Percentiles rank a stretch among this genome's conserved stretches.
Conservation (phyloP, 2,888 invertebrate species). For the Eulithis prunata region DNA sequence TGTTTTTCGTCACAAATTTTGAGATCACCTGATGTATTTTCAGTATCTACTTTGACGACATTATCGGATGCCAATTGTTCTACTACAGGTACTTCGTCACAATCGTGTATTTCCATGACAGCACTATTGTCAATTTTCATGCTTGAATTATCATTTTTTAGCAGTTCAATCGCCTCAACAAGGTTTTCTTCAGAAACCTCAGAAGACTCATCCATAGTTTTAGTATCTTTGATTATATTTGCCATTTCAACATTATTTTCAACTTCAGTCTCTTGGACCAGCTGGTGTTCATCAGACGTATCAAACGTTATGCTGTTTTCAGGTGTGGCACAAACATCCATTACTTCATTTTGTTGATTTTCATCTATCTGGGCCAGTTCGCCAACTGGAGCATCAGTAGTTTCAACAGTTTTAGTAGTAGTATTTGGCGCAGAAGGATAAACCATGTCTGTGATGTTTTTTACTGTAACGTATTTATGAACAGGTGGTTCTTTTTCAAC, state of each 20-base stretch:
- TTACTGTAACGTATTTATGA: conserved; percentile 14
- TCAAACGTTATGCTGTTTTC: conserved; percentile 6
- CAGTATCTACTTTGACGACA: not conserved
- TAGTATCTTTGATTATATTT: not conserved
- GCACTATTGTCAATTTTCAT: conserved; percentile 10
- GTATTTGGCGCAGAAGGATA: not conserved
- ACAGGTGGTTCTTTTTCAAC: not conserved
- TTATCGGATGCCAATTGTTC: not conserved
- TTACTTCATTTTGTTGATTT: conserved; percentile 1
- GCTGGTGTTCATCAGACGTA: not conserved
- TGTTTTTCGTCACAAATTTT: conserved; percentile 19
- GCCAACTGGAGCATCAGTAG: not conserved
- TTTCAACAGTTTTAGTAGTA: not conserved
- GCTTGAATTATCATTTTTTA: not conserved
- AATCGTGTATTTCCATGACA: conserved; percentile 35
- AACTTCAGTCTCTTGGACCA: not conserved
- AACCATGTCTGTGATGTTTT: conserved; percentile 13
- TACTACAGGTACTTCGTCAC: conserved; percentile 16
- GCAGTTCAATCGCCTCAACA: not conserved
- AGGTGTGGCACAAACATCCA: conserved; percentile 14
- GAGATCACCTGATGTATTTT: conserved; percentile 4
- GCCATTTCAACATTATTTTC: conserved; percentile 2
- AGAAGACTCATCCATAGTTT: not conserved
- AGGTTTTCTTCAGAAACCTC: conserved; percentile 1
- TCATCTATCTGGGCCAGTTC: not conserved